Evolutionary conservation across 2,888 invertebrate species (phyloP).

Genomic region (Lepidonotus clava): DNA sequence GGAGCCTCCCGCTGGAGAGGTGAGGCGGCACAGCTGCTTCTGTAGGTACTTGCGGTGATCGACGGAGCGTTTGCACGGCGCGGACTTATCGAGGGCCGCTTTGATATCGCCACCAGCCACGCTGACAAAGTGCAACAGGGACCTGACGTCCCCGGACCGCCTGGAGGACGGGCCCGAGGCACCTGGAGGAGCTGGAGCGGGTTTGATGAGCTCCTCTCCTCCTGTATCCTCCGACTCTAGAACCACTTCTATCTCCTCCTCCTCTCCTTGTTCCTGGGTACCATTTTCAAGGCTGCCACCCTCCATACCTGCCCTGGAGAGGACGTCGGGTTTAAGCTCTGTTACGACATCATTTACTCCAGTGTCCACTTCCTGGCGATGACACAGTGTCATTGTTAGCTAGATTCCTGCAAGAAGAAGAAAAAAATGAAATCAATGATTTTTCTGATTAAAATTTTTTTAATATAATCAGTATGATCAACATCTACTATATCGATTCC

Average conservation of each 20-base stretch:
- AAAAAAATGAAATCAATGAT: too few species aligned
- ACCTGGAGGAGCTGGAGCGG: neutral
- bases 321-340: too few species aligned
- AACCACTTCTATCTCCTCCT: slow-evolving; percentile 10
- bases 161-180: neutral
- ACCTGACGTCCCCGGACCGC: slow-evolving; percentile 41
- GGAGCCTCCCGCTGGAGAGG: neutral
- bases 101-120: slow-evolving; percentile 44
- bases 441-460: too few species aligned
- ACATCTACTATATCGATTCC: too few species aligned
- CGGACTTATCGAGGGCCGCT: slow-evolving; percentile 55
- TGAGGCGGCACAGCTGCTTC: slow-evolving; percentile 55
- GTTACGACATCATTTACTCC: too few species aligned
- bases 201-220: neutral
- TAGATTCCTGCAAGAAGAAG: too few species aligned
- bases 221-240: neutral
- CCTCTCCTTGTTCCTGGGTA: neutral
- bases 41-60: slow-evolving; percentile 58
- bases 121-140: slow-evolving; percentile 49
- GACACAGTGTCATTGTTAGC: too few species aligned
- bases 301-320: too few species aligned
- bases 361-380: too few species aligned
- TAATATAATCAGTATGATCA: too few species aligned
- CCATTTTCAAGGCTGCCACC: neutral
- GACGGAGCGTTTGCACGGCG: slow-evolving; percentile 55